Percentiles rank a stretch among this genome's conserved stretches.
These are phyloP conservation scores for Rotaria macrura DNA, from an alignment of 2,888 invertebrate species.

Conservation along the genomic window DNA sequence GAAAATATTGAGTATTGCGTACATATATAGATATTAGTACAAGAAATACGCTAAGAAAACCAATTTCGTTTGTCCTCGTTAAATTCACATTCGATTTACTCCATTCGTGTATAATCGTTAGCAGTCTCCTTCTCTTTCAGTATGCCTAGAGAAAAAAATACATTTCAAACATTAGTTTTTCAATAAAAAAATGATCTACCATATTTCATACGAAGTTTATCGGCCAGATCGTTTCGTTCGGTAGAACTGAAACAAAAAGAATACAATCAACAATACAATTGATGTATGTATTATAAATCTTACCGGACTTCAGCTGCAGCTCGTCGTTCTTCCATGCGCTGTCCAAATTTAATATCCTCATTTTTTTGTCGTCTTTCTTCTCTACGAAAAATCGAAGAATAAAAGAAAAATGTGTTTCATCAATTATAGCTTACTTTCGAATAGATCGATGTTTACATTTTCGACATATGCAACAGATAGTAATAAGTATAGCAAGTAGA, in stretches of 20 bases:
- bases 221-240: neutral
- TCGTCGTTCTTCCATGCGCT: neutral
- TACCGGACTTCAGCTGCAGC: neutral
- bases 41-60: too few species aligned
- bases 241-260: neutral
- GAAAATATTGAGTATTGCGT: too few species aligned
- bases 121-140: neutral
- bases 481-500: neutral
- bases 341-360: neutral
- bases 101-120: neutral
- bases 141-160: neutral
- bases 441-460: neutral
- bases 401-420: neutral
- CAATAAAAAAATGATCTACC: neutral
- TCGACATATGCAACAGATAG: neutral
- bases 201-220: neutral
- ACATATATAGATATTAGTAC: too few species aligned
- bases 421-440: neutral
- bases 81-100: neutral
- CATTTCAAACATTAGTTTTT: neutral
- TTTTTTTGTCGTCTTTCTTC: neutral
- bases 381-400: neutral
- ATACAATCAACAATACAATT: neutral
- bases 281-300: neutral
- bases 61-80: too few species aligned